Evolutionary conservation across 2,888 invertebrate species (phyloP).

Genomic region (Diaphora mendica): DNA sequence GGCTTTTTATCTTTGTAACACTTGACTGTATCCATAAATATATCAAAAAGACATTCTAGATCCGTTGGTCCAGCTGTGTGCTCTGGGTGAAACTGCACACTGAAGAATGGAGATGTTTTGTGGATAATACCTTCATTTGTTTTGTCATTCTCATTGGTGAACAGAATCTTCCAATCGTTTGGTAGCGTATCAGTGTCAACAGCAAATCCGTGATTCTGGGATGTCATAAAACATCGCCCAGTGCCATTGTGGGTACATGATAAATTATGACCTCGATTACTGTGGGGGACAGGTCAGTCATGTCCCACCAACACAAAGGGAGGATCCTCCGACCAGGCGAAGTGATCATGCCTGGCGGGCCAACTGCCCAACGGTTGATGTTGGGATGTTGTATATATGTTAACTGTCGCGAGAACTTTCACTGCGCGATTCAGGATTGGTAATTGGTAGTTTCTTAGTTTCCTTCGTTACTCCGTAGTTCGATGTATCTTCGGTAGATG

Average conservation of each 20-base stretch:
- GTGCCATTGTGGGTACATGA: constrained; percentile 96
- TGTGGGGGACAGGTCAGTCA: no score
- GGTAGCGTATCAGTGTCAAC: constrained; percentile 92
- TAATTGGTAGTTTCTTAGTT: no score
- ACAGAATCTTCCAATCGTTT: constrained; percentile 93
- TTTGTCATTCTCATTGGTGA: constrained; percentile 98
- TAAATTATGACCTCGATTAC: constrained; percentile 99
- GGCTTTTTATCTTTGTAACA: constrained; percentile 71
- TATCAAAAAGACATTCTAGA: constrained; percentile 97
- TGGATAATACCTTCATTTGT: constrained; percentile 99
- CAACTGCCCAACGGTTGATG: no score
- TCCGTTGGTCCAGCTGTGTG: constrained; percentile 99
- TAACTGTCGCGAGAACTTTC: no score
- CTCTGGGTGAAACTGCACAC: constrained; percentile 99
- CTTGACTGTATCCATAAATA: constrained; percentile 92
- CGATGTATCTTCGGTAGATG: no score
- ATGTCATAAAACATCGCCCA: constrained; percentile 97
- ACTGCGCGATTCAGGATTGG: no score
- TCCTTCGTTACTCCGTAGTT: no score
- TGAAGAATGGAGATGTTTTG: constrained; percentile 93
- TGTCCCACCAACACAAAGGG: no score
- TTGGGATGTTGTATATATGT: no score
- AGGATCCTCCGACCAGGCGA: no score
- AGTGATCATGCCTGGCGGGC: no score
- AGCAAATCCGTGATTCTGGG: constrained; percentile 99